Evolutionary conservation across 2,113 vertebrate genomes (phyloP).

Genomic region (Lampris megalopsis): DNA sequence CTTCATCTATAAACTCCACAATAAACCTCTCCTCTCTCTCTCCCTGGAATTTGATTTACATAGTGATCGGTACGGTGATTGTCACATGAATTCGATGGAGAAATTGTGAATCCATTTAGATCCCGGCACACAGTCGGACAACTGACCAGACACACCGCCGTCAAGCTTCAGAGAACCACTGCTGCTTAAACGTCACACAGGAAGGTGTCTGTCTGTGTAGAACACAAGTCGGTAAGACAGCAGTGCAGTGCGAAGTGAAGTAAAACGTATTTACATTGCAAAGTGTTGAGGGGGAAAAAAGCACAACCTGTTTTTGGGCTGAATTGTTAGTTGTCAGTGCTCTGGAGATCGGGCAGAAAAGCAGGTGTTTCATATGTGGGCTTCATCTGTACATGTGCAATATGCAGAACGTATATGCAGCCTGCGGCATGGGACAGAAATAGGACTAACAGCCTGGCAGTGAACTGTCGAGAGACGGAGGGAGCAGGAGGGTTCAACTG

Average conservation of each 20-base stretch:
- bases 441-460: slow-evolving; percentile 79
- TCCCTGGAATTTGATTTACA: slow-evolving; percentile 40
- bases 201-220: neutral
- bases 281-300: slow-evolving; percentile 17
- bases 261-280: neutral
- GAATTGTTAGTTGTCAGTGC: slow-evolving; percentile 7
- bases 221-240: slow-evolving; percentile 29
- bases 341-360: slow-evolving; percentile 46
- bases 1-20: slow-evolving; percentile 45
- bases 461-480: slow-evolving; percentile 76
- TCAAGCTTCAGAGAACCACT: slow-evolving; percentile 12
- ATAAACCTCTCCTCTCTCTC: slow-evolving; percentile 20
- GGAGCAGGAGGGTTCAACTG: slow-evolving; percentile 73
- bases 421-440: slow-evolving; percentile 73
- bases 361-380: slow-evolving; percentile 75
- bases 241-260: neutral
- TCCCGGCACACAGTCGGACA: neutral
- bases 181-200: slow-evolving; percentile 11
- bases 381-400: slow-evolving; percentile 71
- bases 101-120: slow-evolving; percentile 37
- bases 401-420: slow-evolving; percentile 75
- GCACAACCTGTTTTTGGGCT: slow-evolving; percentile 4
- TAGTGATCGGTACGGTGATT: slow-evolving; percentile 17
- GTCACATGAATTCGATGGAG: neutral
- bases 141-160: neutral